Evolutionary conservation across 2,797 vertebrate species (phyloP).

Genomic region (Craterocephalus amniculus): DNA sequence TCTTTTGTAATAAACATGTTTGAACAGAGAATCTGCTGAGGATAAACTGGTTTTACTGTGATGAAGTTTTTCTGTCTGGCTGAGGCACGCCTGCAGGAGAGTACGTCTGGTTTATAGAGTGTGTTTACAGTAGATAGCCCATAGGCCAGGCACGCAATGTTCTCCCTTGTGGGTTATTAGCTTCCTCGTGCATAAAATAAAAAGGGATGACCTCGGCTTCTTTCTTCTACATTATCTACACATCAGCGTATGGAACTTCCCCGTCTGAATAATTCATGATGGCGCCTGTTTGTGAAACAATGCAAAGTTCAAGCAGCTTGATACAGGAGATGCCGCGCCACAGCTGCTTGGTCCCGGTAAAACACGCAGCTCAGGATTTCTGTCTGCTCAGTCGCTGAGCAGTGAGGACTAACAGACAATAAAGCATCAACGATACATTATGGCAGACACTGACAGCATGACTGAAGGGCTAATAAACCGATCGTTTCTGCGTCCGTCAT

Average conservation of each 20-base stretch:
- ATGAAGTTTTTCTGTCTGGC: slow-evolving; percentile 59
- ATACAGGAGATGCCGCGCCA: slow-evolving; percentile 19
- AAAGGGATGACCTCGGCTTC: slow-evolving; percentile 55
- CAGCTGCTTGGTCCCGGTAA: slow-evolving; percentile 25
- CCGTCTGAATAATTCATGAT: slow-evolving; percentile 48
- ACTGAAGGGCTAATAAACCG: slow-evolving; percentile 66
- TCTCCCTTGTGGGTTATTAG: slow-evolving; percentile 74
- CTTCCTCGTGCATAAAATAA: slow-evolving; percentile 62
- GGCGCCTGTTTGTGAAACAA: slow-evolving; percentile 18
- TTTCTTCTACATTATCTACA: slow-evolving; percentile 50
- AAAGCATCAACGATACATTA: slow-evolving; percentile 60
- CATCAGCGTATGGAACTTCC: slow-evolving; percentile 21
- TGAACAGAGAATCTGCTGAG: slow-evolving; percentile 35
- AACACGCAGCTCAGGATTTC: slow-evolving; percentile 49
- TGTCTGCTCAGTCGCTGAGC: slow-evolving; percentile 29
- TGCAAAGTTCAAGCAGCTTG: slow-evolving; percentile 3
- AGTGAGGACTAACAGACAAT: slow-evolving; percentile 48
- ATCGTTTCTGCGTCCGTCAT: slow-evolving; percentile 64
- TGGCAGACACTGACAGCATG: slow-evolving; percentile 55
- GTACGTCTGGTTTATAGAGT: slow-evolving; percentile 20
- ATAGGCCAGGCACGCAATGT: slow-evolving; percentile 52
- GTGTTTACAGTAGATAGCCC: slow-evolving; percentile 31
- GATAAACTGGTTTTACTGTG: slow-evolving; percentile 59
- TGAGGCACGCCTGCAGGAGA: slow-evolving; percentile 37
- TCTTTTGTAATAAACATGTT: slow-evolving; percentile 41